These are phyloP conservation scores for Germaria angustata DNA, from an alignment of 2,888 invertebrate genomes.

Conservation along the genomic window DNA sequence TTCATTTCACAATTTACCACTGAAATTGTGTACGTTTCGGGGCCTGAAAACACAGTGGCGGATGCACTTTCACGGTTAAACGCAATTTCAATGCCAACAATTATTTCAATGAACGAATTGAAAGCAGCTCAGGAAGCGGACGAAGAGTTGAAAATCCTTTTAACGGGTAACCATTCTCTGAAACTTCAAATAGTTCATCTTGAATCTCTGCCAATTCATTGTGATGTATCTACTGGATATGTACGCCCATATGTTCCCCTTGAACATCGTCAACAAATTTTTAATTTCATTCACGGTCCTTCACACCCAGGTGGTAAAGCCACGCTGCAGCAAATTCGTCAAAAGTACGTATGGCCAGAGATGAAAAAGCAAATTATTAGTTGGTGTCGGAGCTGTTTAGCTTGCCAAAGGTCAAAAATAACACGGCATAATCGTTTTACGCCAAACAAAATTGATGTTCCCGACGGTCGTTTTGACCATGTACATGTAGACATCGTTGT, in stretches of 20 bases:
- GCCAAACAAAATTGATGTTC: constrained; percentile 16
- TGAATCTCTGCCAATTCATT: too few species aligned
- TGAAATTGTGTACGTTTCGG: constrained; percentile 14
- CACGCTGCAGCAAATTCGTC: constrained; percentile 38
- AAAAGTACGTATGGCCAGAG: constrained; percentile 51
- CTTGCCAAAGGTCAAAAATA: constrained; percentile 42
- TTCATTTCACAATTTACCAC: constrained; percentile 43
- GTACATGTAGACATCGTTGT: constrained; percentile 76
- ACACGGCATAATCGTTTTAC: constrained; percentile 1
- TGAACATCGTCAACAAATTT: background rate
- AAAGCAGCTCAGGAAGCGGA: background rate
- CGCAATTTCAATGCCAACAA: constrained; percentile 29
- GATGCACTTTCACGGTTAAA: constrained; percentile 39
- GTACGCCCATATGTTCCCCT: too few species aligned
- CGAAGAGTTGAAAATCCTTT: background rate
- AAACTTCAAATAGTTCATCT: too few species aligned
- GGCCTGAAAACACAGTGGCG: constrained; percentile 31
- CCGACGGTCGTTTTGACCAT: constrained; percentile 71
- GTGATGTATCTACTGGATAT: too few species aligned
- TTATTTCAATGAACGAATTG: background rate
- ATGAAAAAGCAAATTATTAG: constrained; percentile 50
- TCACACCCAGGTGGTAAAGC: constrained; percentile 15
- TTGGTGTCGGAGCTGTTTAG: constrained; percentile 43
- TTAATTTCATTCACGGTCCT: constrained; percentile 15
- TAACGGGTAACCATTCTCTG: too few species aligned